These are phyloP conservation scores for Hemithea aestivaria DNA, from an alignment of 2,888 invertebrate genomes.

Conservation along the genomic window DNA sequence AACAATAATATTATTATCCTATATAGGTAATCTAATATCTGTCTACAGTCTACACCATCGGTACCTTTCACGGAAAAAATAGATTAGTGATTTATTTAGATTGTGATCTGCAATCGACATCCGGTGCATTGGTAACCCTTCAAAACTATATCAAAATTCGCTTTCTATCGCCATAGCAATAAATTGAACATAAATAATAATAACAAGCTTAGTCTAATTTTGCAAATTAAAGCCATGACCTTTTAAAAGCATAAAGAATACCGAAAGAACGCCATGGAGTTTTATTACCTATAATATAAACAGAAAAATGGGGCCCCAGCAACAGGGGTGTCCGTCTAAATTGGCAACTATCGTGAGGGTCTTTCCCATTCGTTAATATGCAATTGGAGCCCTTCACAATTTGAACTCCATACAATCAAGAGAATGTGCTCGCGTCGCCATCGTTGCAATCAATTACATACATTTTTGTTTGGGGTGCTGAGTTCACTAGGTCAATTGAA, in stretches of 20 bases:
- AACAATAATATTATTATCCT: no score
- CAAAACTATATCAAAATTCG: no score
- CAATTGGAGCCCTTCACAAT: slow-evolving; percentile 72
- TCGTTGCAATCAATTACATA: slow-evolving; percentile 73
- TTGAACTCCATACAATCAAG: slow-evolving; percentile 65
- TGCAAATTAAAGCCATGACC: slow-evolving; percentile 17
- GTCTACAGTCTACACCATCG: no score
- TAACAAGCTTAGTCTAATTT: no score
- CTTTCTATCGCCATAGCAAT: no score
- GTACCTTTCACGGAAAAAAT: no score
- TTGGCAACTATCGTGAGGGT: slow-evolving; percentile 72
- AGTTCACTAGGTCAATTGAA: slow-evolving; percentile 56
- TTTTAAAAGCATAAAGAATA: no score
- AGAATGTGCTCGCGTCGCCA: slow-evolving; percentile 68
- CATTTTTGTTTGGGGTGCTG: slow-evolving; percentile 56
- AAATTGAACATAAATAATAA: no score
- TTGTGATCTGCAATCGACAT: no score
- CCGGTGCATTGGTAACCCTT: no score
- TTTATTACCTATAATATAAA: slow-evolving; percentile 59
- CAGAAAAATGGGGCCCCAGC: slow-evolving; percentile 42
- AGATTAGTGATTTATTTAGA: no score
- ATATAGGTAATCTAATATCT: no score
- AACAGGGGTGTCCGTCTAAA: slow-evolving; percentile 54
- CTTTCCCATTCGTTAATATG: slow-evolving; percentile 74
- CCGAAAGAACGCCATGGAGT: slow-evolving; percentile 32